These are phyloP conservation scores for Hirtodrosophila cameraria DNA, from an alignment of 2,888 invertebrate species.

Conservation along the genomic window DNA sequence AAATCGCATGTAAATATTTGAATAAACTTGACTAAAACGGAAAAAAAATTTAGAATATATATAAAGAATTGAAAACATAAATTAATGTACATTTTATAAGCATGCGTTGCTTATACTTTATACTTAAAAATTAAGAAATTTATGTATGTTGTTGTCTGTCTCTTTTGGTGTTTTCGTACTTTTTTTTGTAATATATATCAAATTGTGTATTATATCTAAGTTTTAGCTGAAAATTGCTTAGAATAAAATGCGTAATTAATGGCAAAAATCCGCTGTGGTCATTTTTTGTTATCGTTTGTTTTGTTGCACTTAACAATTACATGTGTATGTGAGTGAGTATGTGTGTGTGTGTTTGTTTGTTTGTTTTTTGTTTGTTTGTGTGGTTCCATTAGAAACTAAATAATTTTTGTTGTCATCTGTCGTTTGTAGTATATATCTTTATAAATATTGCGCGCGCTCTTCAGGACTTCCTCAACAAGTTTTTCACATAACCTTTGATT, in stretches of 20 bases:
- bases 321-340: constrained; percentile 19
- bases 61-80: too few relatives aligned
- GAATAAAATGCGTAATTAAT: constrained; percentile 73
- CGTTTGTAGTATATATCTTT: constrained; percentile 28
- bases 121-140: background rate
- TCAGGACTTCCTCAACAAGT: constrained; percentile 36
- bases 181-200: constrained; percentile 30
- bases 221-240: constrained; percentile 63
- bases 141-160: constrained; percentile 36
- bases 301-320: constrained; percentile 43
- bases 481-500: constrained; percentile 67
- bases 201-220: constrained; percentile 37
- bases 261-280: constrained; percentile 69
- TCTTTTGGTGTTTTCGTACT: constrained; percentile 59
- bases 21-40: constrained; percentile 34
- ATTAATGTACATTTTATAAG: constrained; percentile 18
- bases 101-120: constrained; percentile 9
- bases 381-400: constrained; percentile 65
- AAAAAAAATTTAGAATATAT: constrained; percentile 19
- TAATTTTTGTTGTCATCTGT: constrained; percentile 53
- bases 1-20: constrained; percentile 29
- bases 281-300: constrained; percentile 36
- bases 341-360: constrained; percentile 18
- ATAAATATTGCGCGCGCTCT: constrained; percentile 62
- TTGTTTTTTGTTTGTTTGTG: constrained; percentile 8